These are phyloP conservation scores for Morone saxatilis DNA, from an alignment of 2,113 vertebrate species.

Conservation along the genomic window DNA sequence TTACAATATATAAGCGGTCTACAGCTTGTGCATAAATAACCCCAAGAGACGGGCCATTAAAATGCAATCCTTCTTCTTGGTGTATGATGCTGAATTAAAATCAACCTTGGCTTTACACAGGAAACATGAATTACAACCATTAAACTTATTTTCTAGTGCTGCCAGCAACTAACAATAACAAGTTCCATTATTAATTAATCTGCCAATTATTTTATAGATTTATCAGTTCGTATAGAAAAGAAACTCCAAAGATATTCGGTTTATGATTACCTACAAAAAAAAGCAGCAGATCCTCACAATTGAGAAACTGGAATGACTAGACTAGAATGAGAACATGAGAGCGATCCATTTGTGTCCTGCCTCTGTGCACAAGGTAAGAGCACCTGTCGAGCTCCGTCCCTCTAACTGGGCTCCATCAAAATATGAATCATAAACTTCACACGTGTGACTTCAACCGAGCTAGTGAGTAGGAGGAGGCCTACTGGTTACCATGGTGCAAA, in stretches of 20 bases:
- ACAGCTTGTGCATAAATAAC: not conserved
- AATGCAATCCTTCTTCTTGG: not conserved
- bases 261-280: not conserved
- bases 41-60: not conserved
- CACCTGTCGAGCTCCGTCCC: conserved; percentile 21
- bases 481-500: conserved; percentile 55
- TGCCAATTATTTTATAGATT: not conserved
- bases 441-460: conserved; percentile 8
- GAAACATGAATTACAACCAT: not conserved
- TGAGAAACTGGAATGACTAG: not conserved
- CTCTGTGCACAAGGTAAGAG: conserved; percentile 27
- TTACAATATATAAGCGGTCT: not conserved
- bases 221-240: not conserved
- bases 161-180: not conserved
- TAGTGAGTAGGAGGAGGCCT: conserved; percentile 50
- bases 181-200: not conserved
- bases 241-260: not conserved
- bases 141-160: not conserved
- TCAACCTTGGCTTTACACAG: not conserved
- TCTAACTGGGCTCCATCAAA: conserved; percentile 23
- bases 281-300: not conserved
- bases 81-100: not conserved
- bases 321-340: not conserved
- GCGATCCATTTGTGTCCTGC: conserved; percentile 7
- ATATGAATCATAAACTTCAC: conserved; percentile 31